Conservation (phyloP, 2,797 vertebrate genomes). For the Hippopotamyrus pictus region DNA sequence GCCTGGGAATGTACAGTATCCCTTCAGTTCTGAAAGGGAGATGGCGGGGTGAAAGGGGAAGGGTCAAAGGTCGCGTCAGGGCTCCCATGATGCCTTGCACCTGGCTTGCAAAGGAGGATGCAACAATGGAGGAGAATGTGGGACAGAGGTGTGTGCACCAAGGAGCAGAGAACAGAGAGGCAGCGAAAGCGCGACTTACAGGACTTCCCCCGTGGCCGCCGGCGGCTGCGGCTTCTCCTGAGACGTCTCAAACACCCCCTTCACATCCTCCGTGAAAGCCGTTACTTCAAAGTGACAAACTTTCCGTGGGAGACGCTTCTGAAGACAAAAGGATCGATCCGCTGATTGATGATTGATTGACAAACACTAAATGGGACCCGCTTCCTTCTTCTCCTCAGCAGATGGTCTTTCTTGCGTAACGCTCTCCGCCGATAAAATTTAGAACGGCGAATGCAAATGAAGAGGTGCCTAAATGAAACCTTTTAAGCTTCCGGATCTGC, state of each 20-base stretch:
- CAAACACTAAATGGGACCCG: neutral
- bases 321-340: neutral
- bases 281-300: neutral
- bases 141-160: neutral
- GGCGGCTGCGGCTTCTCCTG: neutral
- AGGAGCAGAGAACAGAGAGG: neutral
- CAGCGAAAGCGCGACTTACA: neutral
- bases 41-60: neutral
- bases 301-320: neutral
- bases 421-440: neutral
- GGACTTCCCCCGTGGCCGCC: neutral
- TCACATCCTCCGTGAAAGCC: neutral
- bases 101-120: constrained; percentile 36
- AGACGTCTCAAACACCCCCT: constrained; percentile 8
- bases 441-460: neutral
- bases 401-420: neutral
- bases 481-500: neutral
- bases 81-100: constrained; percentile 23
- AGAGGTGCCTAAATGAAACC: neutral
- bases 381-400: neutral
- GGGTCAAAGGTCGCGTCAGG: neutral
- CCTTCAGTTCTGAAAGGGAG: neutral
- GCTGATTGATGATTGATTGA: neutral
- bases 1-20: constrained; percentile 19
- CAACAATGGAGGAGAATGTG: constrained; percentile 15